phyloP scores from a whole-genome alignment of 2,888 invertebrate genomes.

The Drosophila mimica region DNA sequence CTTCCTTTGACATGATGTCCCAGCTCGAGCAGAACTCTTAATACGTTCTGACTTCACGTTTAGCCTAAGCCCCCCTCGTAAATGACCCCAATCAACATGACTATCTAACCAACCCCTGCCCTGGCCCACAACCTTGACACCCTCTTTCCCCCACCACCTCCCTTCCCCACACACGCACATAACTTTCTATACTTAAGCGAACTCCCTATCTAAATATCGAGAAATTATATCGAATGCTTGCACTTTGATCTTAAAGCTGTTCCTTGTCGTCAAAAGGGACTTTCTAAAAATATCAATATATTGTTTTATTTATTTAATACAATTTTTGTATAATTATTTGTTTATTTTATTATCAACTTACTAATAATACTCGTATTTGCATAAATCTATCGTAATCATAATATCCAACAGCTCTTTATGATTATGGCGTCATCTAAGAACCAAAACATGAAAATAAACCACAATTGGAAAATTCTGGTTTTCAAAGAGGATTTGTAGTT shows the following conservation, averaged over 20 bases:
- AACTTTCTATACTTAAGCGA: not conserved
- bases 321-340: not conserved
- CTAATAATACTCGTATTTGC: no score
- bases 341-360: no score
- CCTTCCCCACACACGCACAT: not conserved
- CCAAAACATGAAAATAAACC: no score
- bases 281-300: not conserved
- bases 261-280: not conserved
- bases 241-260: not conserved
- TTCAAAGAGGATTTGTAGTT: not conserved
- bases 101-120: conserved; percentile 1
- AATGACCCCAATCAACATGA: conserved; percentile 84
- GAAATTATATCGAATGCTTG: conserved; percentile 1
- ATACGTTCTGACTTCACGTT: conserved; percentile 76
- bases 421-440: no score
- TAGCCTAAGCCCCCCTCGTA: conserved; percentile 42
- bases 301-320: not conserved
- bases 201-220: not conserved
- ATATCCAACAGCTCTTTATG: no score
- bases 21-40: conserved; percentile 61
- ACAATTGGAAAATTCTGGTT: not conserved
- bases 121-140: not conserved
- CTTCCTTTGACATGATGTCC: conserved; percentile 37
- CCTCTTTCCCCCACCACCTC: not conserved
- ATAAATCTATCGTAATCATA: no score